A percentile compares a stretch with the other conserved stretches of the same genome.
These are phyloP conservation scores for Drosophila bifasciata DNA, from an alignment of 1,140 invertebrate species.

Conservation along the genomic window DNA sequence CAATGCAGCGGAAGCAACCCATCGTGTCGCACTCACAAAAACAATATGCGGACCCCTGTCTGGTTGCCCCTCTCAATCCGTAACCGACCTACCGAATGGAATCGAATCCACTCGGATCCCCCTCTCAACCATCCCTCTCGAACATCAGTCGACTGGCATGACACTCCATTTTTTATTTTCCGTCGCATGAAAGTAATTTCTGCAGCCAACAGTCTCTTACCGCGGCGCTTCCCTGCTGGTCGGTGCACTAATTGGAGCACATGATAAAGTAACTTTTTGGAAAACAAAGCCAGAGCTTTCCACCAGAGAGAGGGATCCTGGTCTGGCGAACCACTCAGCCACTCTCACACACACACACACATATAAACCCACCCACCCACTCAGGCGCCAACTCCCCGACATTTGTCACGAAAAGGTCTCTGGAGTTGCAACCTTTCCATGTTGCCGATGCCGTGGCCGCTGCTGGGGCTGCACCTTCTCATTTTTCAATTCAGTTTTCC, in stretches of 20 bases:
- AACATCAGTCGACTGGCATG: slow-evolving; percentile 53
- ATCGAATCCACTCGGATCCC: neutral
- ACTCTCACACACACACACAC: slow-evolving; percentile 12
- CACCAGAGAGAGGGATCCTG: too few species aligned
- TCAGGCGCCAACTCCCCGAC: slow-evolving; percentile 38
- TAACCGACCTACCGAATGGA: neutral
- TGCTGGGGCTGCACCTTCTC: slow-evolving; percentile 40
- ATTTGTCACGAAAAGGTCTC: slow-evolving; percentile 77
- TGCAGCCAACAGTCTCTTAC: slow-evolving; percentile 4
- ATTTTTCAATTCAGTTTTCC: slow-evolving; percentile 32
- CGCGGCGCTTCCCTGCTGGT: neutral
- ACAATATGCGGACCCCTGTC: slow-evolving; percentile 66
- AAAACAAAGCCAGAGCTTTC: slow-evolving; percentile 12
- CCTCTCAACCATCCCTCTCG: neutral
- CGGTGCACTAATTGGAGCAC: slow-evolving; percentile 74
- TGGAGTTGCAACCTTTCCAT: slow-evolving; percentile 55
- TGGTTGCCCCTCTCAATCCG: slow-evolving; percentile 26
- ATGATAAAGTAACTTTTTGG: slow-evolving; percentile 79
- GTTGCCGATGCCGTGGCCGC: neutral
- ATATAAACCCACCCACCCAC: slow-evolving; percentile 30
- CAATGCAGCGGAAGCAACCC: slow-evolving; percentile 67
- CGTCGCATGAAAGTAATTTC: slow-evolving; percentile 65
- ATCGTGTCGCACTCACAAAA: slow-evolving; percentile 42
- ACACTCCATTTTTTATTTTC: slow-evolving; percentile 81
- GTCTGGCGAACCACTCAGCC: slow-evolving; percentile 38